phyloP scores from a whole-genome alignment of 1,140 invertebrate species.

The Lepidurus apus region DNA sequence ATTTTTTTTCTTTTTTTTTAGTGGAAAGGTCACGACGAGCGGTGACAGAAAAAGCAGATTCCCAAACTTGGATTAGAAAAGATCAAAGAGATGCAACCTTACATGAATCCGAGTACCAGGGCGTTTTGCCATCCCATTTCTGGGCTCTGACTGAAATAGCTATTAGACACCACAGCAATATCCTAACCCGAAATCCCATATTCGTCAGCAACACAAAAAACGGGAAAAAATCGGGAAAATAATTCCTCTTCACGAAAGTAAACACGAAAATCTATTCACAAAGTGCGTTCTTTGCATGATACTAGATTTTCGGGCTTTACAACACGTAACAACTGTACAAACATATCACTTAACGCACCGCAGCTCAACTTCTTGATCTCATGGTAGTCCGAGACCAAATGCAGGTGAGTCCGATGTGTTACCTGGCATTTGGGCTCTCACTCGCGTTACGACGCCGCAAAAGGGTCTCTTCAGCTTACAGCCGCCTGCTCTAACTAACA shows the following conservation, averaged over 20 bases:
- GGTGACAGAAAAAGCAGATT: background rate
- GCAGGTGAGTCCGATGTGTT: too few relatives aligned
- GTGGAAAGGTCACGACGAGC: background rate
- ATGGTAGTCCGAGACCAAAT: too few relatives aligned
- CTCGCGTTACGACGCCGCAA: too few relatives aligned
- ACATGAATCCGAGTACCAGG: slow-evolving; percentile 49
- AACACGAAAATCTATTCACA: background rate
- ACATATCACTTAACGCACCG: background rate
- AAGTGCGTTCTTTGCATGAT: slow-evolving; percentile 15
- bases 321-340: background rate
- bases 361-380: background rate
- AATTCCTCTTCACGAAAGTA: background rate
- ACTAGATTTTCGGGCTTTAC: background rate
- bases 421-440: too few relatives aligned
- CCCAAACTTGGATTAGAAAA: slow-evolving; percentile 24
- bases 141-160: background rate
- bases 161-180: too few relatives aligned
- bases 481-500: too few relatives aligned
- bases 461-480: too few relatives aligned
- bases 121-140: slow-evolving; percentile 48
- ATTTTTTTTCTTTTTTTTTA: too few relatives aligned
- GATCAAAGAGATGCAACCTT: slow-evolving; percentile 40
- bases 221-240: background rate
- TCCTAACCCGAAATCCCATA: background rate
- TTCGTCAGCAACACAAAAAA: background rate